Evolutionary conservation across 2,888 invertebrate genomes (phyloP), one percentile per base, ranked within the genome.

Genomic region (Agrotis puta): DNA sequence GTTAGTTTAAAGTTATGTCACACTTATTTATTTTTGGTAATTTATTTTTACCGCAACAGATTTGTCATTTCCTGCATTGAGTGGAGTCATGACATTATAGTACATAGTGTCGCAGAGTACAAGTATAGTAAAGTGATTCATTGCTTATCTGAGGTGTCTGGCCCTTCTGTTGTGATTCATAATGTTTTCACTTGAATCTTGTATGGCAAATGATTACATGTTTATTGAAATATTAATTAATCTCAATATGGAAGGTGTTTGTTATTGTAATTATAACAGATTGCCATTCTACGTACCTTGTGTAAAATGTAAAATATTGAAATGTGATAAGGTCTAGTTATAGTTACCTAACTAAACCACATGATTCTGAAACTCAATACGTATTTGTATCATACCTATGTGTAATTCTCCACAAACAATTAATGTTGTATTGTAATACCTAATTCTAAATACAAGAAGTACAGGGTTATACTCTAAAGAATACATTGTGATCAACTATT

Each of bases 401-500:
- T 84, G 75, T 80, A 84, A 81, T 76, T 73, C 63, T 56, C 77
- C 39, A 66, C 71, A 76, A 76, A 70, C 74, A 73, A 80, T 72
- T 48, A 73, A 74, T 83, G 70, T 79, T 82, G 73, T 80, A 80
- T 84, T 70, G 77, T 85, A 85, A 80, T 77, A 84, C 77, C 69
- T 87, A 81, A 88, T 89, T 89, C 88, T 90, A 88, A 90, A 89
- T 85, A 84, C 80, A 86, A 85, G 77, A 87, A 82, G 81, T 84
- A 90, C 91, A 91, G 90, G 91, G 91, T 91, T 85, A 85, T 85
- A 85, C 87, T 86, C 85, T 74, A 83, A 86, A 85, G 77, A 85
- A 86, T 85, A 86, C 86, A 85, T 81, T 86, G 79, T 86, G 86
- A 84, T 85, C 85, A 84, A 82, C 76, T 57, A 48, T 53, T n/a